Percentiles rank a stretch among this genome's conserved stretches.
Evolutionary conservation across 2,113 vertebrate species (phyloP).

Genomic region (Picathartes gymnocephalus): DNA sequence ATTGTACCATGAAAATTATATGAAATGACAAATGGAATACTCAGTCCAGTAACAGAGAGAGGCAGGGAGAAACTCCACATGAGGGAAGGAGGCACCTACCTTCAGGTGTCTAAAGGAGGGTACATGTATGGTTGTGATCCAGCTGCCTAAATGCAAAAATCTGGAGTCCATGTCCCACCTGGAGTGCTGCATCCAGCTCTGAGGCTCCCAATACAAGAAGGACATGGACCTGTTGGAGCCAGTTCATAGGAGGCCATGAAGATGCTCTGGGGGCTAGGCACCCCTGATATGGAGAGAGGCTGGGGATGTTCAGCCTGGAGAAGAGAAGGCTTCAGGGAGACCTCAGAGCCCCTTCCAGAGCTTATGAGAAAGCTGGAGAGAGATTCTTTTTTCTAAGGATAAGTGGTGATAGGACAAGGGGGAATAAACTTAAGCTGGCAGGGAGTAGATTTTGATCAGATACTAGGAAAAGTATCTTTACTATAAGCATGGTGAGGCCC

Average conservation of each 20-base stretch:
- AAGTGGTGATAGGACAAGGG: background rate
- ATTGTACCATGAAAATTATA: background rate
- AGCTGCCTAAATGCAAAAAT: background rate
- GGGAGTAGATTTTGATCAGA: background rate
- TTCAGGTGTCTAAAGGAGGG: background rate
- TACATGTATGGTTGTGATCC: background rate
- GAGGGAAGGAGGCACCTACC: background rate
- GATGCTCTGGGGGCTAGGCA: background rate
- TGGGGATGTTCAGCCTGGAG: background rate
- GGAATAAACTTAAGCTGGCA: background rate
- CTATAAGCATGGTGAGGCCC: background rate
- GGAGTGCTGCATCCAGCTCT: fast-evolving
- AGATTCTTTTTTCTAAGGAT: background rate
- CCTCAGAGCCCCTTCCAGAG: background rate
- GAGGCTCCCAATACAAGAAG: background rate
- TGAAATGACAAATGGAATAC: fast-evolving
- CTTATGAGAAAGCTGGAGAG: background rate
- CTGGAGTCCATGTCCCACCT: background rate
- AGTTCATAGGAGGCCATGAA: background rate
- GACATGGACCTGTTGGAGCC: background rate
- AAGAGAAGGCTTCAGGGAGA: background rate
- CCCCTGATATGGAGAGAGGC: background rate
- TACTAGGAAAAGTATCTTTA: background rate
- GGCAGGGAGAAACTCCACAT: background rate
- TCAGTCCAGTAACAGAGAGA: background rate